A percentile compares a stretch with the other conserved stretches of the same genome.
Conservation (phyloP, 2,888 invertebrate species). For the Erebia epiphron region DNA sequence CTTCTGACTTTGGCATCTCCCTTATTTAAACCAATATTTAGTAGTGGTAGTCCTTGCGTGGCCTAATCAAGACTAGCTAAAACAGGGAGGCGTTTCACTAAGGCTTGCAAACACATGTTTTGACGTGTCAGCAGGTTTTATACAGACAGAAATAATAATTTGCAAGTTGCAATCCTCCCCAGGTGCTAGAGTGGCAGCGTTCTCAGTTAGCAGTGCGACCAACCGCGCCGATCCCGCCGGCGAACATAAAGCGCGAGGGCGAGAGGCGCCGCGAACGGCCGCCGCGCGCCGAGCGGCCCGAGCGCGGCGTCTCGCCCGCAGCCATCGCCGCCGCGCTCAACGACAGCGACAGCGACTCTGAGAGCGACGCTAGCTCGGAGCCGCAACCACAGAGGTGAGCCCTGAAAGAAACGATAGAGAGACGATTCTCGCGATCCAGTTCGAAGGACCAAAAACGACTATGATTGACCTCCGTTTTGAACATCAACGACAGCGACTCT, state of each 20-base stretch:
- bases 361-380: slow-evolving; percentile 58
- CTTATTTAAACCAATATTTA: too few relatives aligned
- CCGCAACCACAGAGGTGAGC: slow-evolving; percentile 35
- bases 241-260: slow-evolving; percentile 51
- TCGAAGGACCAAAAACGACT: too few relatives aligned
- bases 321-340: slow-evolving; percentile 63
- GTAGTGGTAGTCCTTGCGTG: too few relatives aligned
- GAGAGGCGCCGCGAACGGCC: slow-evolving; percentile 52
- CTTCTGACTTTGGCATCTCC: too few relatives aligned
- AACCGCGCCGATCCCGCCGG: slow-evolving; percentile 81
- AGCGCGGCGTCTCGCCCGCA: slow-evolving; percentile 65
- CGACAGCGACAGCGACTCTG: slow-evolving; percentile 59
- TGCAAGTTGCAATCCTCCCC: neutral
- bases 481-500: slow-evolving; percentile 53
- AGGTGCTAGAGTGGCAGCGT: slow-evolving; percentile 81
- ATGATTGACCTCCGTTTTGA: too few relatives aligned
- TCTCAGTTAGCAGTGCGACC: slow-evolving; percentile 71
- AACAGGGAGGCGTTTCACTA: too few relatives aligned
- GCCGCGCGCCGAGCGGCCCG: slow-evolving; percentile 48
- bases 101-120: too few relatives aligned
- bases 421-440: too few relatives aligned
- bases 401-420: too few relatives aligned
- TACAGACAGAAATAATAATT: too few relatives aligned
- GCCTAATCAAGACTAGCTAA: too few relatives aligned
- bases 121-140: too few relatives aligned